A percentile compares a stretch with the other conserved stretches of the same genome.
Conservation (phyloP, 2,113 vertebrate species). For the Orientallactaga bullata region DNA sequence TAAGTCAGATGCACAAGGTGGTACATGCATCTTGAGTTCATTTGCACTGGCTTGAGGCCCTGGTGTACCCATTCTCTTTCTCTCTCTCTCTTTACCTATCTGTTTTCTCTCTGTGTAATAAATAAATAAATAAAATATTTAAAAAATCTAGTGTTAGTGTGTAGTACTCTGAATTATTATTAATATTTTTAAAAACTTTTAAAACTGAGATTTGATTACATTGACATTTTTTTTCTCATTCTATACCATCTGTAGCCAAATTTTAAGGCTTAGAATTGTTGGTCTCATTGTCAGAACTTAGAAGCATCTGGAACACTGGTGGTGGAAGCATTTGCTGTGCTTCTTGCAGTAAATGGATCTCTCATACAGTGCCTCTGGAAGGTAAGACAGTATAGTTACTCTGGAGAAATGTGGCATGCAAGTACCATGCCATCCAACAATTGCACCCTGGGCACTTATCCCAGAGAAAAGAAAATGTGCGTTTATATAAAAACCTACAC, state of each 20-base stretch:
- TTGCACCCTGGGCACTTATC: background rate
- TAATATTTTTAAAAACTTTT: too few relatives aligned
- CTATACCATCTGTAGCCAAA: constrained; percentile 93
- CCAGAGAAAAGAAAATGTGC: background rate
- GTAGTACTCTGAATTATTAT: too few relatives aligned
- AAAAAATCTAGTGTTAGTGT: too few relatives aligned
- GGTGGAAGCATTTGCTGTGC: constrained; percentile 95
- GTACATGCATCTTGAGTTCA: too few relatives aligned
- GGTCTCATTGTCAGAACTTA: constrained; percentile 95
- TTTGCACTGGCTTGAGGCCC: too few relatives aligned
- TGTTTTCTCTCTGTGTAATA: too few relatives aligned
- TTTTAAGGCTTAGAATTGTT: constrained; percentile 82
- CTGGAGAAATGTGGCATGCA: background rate
- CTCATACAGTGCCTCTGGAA: background rate
- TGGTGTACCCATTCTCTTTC: too few relatives aligned
- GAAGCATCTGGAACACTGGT: constrained; percentile 96
- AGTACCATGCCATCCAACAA: background rate
- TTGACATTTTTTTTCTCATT: constrained; percentile 85
- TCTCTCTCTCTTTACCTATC: too few relatives aligned
- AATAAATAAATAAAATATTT: too few relatives aligned
- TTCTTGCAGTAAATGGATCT: constrained; percentile 90
- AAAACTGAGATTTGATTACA: constrained; percentile 37
- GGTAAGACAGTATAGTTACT: background rate
- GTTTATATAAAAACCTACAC: background rate
- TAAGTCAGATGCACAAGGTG: too few relatives aligned